Conservation (phyloP, 2,888 invertebrate species). For the Allolobophora icterica region DNA sequence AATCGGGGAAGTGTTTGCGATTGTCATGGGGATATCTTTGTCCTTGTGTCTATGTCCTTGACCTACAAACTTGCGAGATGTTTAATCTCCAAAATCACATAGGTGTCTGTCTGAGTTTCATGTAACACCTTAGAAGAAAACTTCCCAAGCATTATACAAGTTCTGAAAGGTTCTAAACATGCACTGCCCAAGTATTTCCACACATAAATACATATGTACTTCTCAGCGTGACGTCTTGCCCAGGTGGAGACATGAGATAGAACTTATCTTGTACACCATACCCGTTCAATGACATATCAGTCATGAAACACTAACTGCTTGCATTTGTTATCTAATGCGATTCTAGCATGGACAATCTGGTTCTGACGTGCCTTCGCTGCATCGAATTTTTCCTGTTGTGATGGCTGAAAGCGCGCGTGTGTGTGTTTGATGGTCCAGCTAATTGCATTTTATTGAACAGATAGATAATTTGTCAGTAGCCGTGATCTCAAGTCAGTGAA, state of each 20-base stretch:
- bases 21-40: background rate
- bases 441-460: constrained; percentile 3
- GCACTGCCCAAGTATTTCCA: background rate
- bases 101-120: background rate
- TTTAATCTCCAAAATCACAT: background rate
- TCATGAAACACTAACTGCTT: background rate
- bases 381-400: background rate
- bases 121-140: background rate
- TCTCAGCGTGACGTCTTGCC: background rate
- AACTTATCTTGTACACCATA: constrained; percentile 9
- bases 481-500: background rate
- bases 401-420: background rate
- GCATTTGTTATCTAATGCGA: background rate
- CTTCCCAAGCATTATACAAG: no score
- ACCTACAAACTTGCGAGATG: background rate
- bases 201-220: background rate
- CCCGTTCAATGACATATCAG: background rate
- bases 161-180: background rate
- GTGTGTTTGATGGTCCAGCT: background rate
- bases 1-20: background rate
- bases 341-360: background rate
- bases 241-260: background rate
- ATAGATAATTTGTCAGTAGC: constrained; percentile 11
- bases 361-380: background rate
- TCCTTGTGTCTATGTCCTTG: background rate